Evolutionary conservation across 2,888 invertebrate genomes (phyloP).

Genomic region (Parnassius orleans): DNA sequence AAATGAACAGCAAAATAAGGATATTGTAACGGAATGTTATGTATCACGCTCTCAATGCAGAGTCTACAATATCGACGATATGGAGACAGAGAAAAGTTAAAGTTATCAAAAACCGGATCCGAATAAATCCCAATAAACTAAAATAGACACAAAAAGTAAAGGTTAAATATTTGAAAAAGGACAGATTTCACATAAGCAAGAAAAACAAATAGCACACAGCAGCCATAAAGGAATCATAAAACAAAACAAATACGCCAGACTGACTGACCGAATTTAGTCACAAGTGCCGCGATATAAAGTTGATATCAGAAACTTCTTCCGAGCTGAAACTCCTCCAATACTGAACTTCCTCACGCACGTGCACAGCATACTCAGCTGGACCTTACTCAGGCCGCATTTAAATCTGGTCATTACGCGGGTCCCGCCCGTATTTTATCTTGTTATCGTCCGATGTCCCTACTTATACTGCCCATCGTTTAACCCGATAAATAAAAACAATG

Average conservation of each 20-base stretch:
- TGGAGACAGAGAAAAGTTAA: too few relatives aligned
- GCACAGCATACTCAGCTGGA: not conserved
- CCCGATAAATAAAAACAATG: not conserved
- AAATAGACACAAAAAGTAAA: too few relatives aligned
- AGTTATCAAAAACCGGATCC: too few relatives aligned
- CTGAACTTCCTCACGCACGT: not conserved
- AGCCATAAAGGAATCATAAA: too few relatives aligned
- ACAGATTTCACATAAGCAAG: not conserved
- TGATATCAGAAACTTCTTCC: not conserved
- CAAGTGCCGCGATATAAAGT: not conserved
- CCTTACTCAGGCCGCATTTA: not conserved
- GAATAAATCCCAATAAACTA: too few relatives aligned
- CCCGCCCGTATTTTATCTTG: not conserved
- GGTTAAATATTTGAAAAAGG: too few relatives aligned
- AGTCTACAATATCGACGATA: too few relatives aligned
- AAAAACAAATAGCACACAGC: not conserved
- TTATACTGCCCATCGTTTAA: not conserved
- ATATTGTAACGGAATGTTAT: too few relatives aligned
- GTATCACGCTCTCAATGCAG: too few relatives aligned
- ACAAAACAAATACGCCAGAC: too few relatives aligned
- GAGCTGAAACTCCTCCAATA: not conserved
- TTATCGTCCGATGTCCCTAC: not conserved
- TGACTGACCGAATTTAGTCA: too few relatives aligned
- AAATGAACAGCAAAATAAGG: too few relatives aligned
- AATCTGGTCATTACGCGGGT: constrained; percentile 3